Conservation (phyloP, 2,797 vertebrate species). For the Spizella passerina region DNA sequence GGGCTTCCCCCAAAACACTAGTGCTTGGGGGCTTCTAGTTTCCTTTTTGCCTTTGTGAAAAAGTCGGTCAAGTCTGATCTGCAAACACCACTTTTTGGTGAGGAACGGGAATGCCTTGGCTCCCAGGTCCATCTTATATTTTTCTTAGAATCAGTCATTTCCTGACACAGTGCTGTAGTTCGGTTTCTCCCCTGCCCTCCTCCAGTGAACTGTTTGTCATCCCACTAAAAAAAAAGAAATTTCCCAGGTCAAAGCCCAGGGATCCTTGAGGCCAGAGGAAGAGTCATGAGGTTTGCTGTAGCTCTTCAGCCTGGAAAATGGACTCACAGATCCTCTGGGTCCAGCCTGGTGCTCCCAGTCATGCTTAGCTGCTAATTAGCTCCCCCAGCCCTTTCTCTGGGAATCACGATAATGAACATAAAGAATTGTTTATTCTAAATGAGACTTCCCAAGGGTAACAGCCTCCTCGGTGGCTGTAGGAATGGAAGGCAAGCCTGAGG, state of each 20-base stretch:
- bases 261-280: background rate
- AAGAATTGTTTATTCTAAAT: slow-evolving; percentile 62
- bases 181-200: background rate
- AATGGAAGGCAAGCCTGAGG: slow-evolving; percentile 58
- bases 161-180: background rate
- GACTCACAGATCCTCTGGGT: background rate
- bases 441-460: slow-evolving; percentile 47
- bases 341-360: background rate
- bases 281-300: background rate
- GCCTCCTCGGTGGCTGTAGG: slow-evolving; percentile 44
- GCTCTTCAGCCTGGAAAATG: background rate
- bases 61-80: rapidly evolving
- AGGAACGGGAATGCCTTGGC: background rate
- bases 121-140: background rate
- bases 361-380: slow-evolving; percentile 38
- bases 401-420: slow-evolving; percentile 5
- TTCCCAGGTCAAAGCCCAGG: background rate
- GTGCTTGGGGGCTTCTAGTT: background rate
- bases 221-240: background rate
- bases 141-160: background rate
- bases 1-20: background rate
- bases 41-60: background rate
- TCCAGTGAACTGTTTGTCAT: background rate
- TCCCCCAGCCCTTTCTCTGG: slow-evolving; percentile 14
- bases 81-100: background rate